Evolutionary conservation across 2,888 invertebrate genomes (phyloP), one percentile per base, ranked within the genome.

Genomic region (Mimumesa dahlbomi): DNA sequence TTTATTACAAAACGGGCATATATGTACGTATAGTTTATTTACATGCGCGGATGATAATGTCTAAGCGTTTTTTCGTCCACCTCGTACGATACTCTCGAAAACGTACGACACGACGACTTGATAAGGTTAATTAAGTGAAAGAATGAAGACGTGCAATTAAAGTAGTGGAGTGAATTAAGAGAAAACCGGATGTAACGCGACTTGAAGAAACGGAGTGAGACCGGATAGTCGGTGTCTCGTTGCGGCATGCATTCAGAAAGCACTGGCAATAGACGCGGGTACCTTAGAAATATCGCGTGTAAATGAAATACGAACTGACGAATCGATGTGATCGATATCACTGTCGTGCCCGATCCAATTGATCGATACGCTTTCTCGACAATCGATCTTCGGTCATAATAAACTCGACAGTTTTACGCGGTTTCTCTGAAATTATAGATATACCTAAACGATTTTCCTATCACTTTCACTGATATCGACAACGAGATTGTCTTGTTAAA

Each of bases 311-410:
- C 36, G 34, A 34, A 14, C 38, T 18, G 38, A n/a, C 38, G 56
- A 46, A 58, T 21, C 31, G 16, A 5, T 19, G n/a, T 42, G 62
- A 70, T 61, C 57, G 63, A 63, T 62, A 19, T 46, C 53, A 52
- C 67, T 48, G 53, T 40, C 54, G 59, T 45, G 56, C 22, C 57
- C 52, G 69, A 77, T 71, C 61, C 67, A 63, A 69, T 61, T 63
- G 56, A 77, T 72, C 78, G 81, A 83, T 79, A 83, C 82, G 81
- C 78, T 82, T 84, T 83, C 83, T 69, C 73, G 59, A 59, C 71
- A 69, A 36, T 62, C 70, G 57, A 67, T 66, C 58, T 53, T 50
- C 48, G 52, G 48, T 67, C 29, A 34, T 40, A 18, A 52, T 34
- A 38, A 49, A 61, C 63, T 68, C 48, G 46, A 53, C 36, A 40